Percentiles rank a stretch among this genome's conserved stretches.
Evolutionary conservation across 2,888 invertebrate species (phyloP).

Genomic region (Eupeodes luniger): DNA sequence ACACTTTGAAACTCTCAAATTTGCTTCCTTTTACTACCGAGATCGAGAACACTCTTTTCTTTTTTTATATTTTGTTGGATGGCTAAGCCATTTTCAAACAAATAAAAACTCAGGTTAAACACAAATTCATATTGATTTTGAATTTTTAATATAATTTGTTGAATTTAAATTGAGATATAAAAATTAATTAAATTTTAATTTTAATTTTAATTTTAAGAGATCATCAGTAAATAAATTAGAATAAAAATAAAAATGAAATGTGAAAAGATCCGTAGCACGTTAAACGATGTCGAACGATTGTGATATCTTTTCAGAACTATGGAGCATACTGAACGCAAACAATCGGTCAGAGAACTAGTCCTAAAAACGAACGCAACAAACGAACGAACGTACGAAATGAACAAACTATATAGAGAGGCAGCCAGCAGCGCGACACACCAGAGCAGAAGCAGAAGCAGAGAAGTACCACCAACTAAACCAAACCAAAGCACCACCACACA

Average conservation of each 20-base stretch:
- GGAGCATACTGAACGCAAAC: slow-evolving; percentile 71
- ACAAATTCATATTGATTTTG: slow-evolving; percentile 45
- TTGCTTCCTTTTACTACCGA: slow-evolving; percentile 28
- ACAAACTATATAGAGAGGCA: slow-evolving; percentile 31
- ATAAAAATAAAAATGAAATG: slow-evolving; percentile 9
- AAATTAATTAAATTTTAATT: slow-evolving; percentile 30
- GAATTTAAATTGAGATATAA: slow-evolving; percentile 21
- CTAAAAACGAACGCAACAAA: slow-evolving; percentile 72
- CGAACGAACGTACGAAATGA: slow-evolving; percentile 46
- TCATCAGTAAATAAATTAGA: slow-evolving; percentile 42
- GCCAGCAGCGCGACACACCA: slow-evolving; percentile 56
- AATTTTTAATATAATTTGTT: slow-evolving; percentile 23
- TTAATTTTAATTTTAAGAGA: slow-evolving; percentile 40
- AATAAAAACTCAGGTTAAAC: slow-evolving; percentile 14
- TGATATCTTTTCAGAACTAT: slow-evolving; percentile 75
- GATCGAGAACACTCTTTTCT: slow-evolving; percentile 16
- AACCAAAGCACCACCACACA: slow-evolving; percentile 62
- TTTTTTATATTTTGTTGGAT: neutral
- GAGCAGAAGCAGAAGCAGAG: slow-evolving; percentile 16
- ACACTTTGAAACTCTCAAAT: slow-evolving; percentile 52
- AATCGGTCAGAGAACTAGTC: slow-evolving; percentile 74
- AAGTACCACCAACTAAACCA: slow-evolving; percentile 49
- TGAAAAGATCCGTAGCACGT: slow-evolving; percentile 51
- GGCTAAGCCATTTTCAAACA: slow-evolving; percentile 31
- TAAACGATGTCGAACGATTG: slow-evolving; percentile 63